Base-by-base conservation (phyloP, 2,113 vertebrate genomes). In the Menidia beryllina region DNA sequence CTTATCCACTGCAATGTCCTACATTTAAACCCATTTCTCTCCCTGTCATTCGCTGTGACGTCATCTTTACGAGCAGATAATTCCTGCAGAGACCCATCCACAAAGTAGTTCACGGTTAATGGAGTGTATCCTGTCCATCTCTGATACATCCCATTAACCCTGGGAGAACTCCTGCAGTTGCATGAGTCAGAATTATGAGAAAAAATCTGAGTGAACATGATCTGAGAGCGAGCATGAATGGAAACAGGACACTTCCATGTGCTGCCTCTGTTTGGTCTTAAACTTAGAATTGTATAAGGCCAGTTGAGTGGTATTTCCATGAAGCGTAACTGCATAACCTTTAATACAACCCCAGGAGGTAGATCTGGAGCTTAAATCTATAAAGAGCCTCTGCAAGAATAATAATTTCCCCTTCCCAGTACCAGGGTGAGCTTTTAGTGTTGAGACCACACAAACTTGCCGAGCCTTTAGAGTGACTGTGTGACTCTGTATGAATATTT, bases 401-500 rank as follows among this genome's bases (percentile, higher is more conserved):
- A 48, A 75, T 51, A 30, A 73, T 43, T 4, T 15, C 50, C 26
- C 23, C 20, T 21, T 45, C 25, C 1, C 8, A 14, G 24, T 25
- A 41, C 45, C 1, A 17, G 21, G 24, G 49, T 20, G 56, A 21
- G 17, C 0, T 65, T 62, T 39, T 10, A 43, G 27, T 41, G 21
- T 38, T 47, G 49, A 49, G 36, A 50, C 53, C 0, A 65, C 68
- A 47, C 45, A 70, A 67, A 58, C 64, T 20, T 36, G 23, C 57
- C n/a, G n/a, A 41, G 49, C n/a, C 58, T 38, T 80, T 20, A 68
- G 59, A 68, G 60, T 74, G 81, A 83, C 77, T 77, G 51, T 45
- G 68, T 48, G 62, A 67, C 72, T 77, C 70, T 60, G 68, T 68
- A 87, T 91, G 68, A 88, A 91, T 91, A 81, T 90, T 91, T 89